A percentile compares a stretch with the other conserved stretches of the same genome.
phyloP scores from a whole-genome alignment of 1,140 invertebrate species.

The Colletes latitarsis region DNA sequence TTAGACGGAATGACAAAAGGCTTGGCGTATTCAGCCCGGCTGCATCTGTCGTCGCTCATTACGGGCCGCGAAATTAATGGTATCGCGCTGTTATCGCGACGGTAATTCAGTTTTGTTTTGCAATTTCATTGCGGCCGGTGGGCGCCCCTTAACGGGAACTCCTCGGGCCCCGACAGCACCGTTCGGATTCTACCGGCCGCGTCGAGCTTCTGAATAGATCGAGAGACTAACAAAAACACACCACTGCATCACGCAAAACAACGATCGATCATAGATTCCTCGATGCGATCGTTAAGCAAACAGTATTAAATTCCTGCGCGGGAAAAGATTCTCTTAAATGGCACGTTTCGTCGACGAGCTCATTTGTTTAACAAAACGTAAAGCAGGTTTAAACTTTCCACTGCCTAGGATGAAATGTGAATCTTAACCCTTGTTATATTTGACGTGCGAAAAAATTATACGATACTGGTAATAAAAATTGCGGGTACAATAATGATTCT shows the following conservation, averaged over 20 bases:
- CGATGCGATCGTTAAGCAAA: background rate
- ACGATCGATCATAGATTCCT: background rate
- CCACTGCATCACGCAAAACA: background rate
- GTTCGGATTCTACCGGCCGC: background rate
- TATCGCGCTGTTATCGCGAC: constrained; percentile 13
- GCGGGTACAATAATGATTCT: too few species aligned
- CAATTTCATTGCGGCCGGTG: background rate
- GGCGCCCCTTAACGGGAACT: constrained; percentile 7
- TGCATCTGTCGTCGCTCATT: background rate
- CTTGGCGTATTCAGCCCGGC: background rate
- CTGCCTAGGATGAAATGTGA: too few species aligned
- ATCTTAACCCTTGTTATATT: too few species aligned
- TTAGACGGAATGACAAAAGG: background rate
- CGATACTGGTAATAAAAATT: too few species aligned
- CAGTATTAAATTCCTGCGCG: too few species aligned
- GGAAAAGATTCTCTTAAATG: too few species aligned
- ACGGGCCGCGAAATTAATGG: constrained; percentile 21
- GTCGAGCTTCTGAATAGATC: background rate
- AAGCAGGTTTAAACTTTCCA: too few species aligned
- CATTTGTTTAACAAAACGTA: too few species aligned
- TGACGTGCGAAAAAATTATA: too few species aligned
- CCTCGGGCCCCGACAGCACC: background rate
- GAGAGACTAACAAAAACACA: background rate
- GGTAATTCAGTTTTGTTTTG: background rate
- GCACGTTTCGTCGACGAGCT: too few species aligned